A percentile compares a stretch with the other conserved stretches of the same genome.
phyloP scores from a whole-genome alignment of 2,113 vertebrate species.

The Oplegnathus fasciatus region DNA sequence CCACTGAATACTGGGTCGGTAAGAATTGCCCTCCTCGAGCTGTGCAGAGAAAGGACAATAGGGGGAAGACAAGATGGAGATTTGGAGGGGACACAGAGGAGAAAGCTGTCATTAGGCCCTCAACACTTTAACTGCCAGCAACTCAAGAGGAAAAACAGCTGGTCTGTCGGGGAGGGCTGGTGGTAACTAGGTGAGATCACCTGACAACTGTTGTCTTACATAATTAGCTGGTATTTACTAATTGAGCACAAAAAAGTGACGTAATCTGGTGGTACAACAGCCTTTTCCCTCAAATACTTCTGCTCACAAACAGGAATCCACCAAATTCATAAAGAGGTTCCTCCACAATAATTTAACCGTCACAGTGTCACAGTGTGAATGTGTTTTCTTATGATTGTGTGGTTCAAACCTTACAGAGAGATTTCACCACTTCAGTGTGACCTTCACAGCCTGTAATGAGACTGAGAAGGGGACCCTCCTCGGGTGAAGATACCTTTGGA shows the following conservation, averaged over 20 bases:
- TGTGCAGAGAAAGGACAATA: neutral
- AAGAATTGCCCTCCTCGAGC: neutral
- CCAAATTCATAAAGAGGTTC: neutral
- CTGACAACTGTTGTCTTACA: neutral
- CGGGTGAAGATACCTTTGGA: conserved; percentile 55
- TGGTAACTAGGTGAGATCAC: neutral
- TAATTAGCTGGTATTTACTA: conserved; percentile 31
- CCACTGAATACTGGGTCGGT: neutral
- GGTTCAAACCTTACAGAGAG: conserved; percentile 4
- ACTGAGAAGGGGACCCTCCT: conserved; percentile 26
- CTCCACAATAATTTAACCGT: conserved; percentile 9
- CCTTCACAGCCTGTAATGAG: conserved; percentile 61
- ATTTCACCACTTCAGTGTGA: conserved; percentile 44
- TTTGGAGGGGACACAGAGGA: conserved; percentile 3
- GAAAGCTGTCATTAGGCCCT: conserved; percentile 48
- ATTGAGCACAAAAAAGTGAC: neutral
- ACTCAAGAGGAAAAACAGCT: conserved; percentile 41
- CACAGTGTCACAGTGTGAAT: conserved; percentile 11
- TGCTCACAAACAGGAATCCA: neutral
- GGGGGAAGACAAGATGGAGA: neutral
- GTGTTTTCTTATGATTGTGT: conserved; percentile 12
- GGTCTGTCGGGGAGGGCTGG: conserved; percentile 10
- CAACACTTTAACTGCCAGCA: neutral
- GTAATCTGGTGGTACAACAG: neutral
- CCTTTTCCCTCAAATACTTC: neutral